These are phyloP conservation scores for Nasua narica DNA, from an alignment of 2,797 vertebrate genomes.

Conservation along the genomic window DNA sequence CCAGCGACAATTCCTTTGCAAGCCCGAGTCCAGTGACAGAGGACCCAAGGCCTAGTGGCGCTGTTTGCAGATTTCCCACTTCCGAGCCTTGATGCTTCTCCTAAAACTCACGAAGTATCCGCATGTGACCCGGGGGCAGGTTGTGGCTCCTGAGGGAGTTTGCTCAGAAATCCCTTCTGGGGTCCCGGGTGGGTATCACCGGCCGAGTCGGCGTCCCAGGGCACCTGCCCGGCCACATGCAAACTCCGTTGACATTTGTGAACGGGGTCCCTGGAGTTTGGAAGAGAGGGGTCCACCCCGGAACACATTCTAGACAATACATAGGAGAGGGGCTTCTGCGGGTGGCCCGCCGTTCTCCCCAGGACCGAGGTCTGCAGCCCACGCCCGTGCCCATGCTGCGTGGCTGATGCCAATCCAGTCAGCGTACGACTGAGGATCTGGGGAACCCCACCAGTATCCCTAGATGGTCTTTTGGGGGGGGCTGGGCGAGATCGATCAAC, in stretches of 20 bases:
- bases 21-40: not conserved
- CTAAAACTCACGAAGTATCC: not conserved
- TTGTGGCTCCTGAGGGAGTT: not conserved
- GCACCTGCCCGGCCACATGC: not conserved
- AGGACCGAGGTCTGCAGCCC: not conserved
- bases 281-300: rapidly evolving
- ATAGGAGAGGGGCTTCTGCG: not conserved
- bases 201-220: rapidly evolving
- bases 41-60: not conserved
- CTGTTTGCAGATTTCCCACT: not conserved
- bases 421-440: not conserved
- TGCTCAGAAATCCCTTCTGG: not conserved
- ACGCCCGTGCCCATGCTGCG: not conserved
- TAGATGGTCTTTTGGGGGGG: not conserved
- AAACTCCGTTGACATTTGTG: no score
- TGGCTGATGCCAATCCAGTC: rapidly evolving
- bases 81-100: not conserved
- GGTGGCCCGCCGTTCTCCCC: not conserved
- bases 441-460: not conserved
- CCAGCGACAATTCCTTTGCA: not conserved
- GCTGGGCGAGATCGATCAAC: no score
- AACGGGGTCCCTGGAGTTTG: not conserved
- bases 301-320: not conserved
- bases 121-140: not conserved
- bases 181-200: rapidly evolving